Percentiles rank a stretch among this genome's conserved stretches.
Evolutionary conservation across 2,113 vertebrate genomes (phyloP).

Genomic region (Mormyrus lacerda): DNA sequence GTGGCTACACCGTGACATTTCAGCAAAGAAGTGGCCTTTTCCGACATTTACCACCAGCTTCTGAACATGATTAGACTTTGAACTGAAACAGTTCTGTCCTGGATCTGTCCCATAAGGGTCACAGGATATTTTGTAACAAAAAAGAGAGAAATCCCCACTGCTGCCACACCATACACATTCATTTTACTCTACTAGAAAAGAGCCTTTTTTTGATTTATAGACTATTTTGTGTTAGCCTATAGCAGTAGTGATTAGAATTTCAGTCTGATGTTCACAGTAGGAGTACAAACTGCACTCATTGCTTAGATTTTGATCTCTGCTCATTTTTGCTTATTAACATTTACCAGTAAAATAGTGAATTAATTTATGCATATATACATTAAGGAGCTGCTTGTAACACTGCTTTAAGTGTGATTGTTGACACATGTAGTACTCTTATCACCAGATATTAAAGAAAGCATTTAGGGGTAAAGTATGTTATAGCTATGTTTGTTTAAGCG

Average conservation of each 20-base stretch:
- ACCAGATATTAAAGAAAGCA: slow-evolving; percentile 36
- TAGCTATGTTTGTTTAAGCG: slow-evolving; percentile 26
- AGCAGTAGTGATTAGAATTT: background rate
- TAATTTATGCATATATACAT: background rate
- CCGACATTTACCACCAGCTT: background rate
- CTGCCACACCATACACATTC: background rate
- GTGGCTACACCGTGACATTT: slow-evolving; percentile 83
- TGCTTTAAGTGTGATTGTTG: slow-evolving; percentile 42
- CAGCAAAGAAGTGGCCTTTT: slow-evolving; percentile 25
- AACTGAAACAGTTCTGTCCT: slow-evolving; percentile 8
- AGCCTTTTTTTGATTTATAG: background rate
- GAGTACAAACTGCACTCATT: background rate
- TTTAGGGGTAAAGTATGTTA: slow-evolving; percentile 27
- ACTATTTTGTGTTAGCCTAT: background rate
- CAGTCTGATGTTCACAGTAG: background rate
- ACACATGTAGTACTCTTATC: slow-evolving; percentile 50
- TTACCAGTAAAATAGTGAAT: background rate
- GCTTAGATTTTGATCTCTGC: background rate
- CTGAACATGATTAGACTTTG: slow-evolving; percentile 25
- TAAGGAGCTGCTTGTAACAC: background rate
- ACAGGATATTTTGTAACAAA: background rate
- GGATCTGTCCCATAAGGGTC: background rate
- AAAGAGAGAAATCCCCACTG: background rate
- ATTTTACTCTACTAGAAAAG: background rate
- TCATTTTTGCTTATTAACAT: background rate